A percentile compares a stretch with the other conserved stretches of the same genome.
Evolutionary conservation across 2,113 vertebrate genomes (phyloP).

Genomic region (Ceyx margarethae): DNA sequence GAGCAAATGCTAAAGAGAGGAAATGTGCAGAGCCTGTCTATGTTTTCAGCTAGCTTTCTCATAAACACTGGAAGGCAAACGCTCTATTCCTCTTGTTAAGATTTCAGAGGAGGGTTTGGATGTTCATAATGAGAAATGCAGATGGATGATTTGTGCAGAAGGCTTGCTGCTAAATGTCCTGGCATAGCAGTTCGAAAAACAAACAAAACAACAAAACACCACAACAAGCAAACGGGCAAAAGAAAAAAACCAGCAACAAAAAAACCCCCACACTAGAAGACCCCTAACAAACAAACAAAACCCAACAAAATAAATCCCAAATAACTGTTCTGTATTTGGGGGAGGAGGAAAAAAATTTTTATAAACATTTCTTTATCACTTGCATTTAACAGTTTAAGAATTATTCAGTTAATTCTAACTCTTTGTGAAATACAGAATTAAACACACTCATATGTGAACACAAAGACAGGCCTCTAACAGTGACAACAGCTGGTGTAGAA

Average conservation of each 20-base stretch:
- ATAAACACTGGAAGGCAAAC: neutral
- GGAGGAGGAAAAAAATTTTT: neutral
- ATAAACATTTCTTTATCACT: neutral
- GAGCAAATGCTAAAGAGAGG: neutral
- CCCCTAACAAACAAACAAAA: neutral
- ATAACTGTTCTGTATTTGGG: neutral
- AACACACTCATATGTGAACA: neutral
- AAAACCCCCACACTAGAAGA: neutral
- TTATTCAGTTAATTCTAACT: neutral
- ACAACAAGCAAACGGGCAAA: neutral
- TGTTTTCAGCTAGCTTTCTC: constrained; percentile 21
- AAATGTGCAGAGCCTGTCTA: constrained; percentile 4
- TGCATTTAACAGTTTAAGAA: neutral
- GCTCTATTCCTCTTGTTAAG: neutral
- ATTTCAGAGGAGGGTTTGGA: neutral
- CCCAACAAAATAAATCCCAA: neutral
- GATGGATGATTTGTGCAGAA: neutral
- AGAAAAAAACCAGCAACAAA: neutral
- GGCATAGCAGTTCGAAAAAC: neutral
- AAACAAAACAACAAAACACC: no score
- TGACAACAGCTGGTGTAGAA: neutral
- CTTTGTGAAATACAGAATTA: neutral
- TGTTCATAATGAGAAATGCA: neutral
- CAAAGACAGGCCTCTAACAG: neutral
- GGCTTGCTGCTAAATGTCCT: neutral